phyloP scores from a whole-genome alignment of 2,888 invertebrate species.

The Acholoe squamosa region DNA sequence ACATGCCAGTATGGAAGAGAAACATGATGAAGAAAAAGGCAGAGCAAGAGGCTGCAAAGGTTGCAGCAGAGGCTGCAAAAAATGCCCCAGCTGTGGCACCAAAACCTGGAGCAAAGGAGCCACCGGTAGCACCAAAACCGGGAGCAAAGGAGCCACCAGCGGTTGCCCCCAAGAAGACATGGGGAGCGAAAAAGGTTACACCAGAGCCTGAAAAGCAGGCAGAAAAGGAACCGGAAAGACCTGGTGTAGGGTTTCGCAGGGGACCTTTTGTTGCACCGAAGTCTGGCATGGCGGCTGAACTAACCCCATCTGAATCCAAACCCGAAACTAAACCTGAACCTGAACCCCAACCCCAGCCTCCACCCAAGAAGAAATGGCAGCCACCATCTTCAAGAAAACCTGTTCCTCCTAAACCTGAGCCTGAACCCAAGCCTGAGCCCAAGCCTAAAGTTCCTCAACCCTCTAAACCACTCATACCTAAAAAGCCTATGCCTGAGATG shows the following conservation, averaged over 20 bases:
- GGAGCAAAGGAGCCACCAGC: neutral
- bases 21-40: neutral
- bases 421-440: neutral
- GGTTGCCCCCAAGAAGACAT: neutral
- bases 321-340: conserved; percentile 34
- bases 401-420: conserved; percentile 5
- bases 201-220: neutral
- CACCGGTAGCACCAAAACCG: conserved; percentile 4
- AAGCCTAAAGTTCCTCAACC: neutral
- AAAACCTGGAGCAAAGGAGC: neutral
- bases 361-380: neutral
- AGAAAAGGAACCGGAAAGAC: conserved; percentile 7
- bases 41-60: neutral
- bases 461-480: neutral
- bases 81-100: neutral
- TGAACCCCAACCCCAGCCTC: neutral
- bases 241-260: conserved; percentile 60
- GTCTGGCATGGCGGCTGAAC: neutral
- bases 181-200: neutral
- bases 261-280: conserved; percentile 45
- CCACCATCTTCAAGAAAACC: neutral
- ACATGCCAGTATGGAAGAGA: neutral
- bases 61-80: neutral
- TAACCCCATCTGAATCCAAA: conserved; percentile 24
- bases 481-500: conserved; percentile 47